Percentiles rank a stretch among this genome's conserved stretches.
Evolutionary conservation across 2,888 invertebrate genomes (phyloP).

Genomic region (Ornithoptera alexandrae): DNA sequence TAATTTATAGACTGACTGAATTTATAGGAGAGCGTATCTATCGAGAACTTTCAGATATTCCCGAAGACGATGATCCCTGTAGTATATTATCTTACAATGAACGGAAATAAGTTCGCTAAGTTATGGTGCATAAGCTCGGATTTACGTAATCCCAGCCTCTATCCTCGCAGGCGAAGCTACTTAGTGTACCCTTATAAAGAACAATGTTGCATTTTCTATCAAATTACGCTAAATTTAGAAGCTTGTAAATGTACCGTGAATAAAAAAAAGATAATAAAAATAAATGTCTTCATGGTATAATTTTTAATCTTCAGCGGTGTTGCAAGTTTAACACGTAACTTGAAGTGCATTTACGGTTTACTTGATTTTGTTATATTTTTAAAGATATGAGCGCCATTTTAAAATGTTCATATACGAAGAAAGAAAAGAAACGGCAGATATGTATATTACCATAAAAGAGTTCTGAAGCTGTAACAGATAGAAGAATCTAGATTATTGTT

Average conservation of each 20-base stretch:
- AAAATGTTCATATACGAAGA: too few species aligned
- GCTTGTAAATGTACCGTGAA: conserved; percentile 24
- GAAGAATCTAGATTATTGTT: too few species aligned
- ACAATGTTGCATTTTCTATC: conserved; percentile 34
- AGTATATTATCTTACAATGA: conserved; percentile 27
- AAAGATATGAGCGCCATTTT: too few species aligned
- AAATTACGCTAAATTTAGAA: conserved; percentile 33
- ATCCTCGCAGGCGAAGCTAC: conserved; percentile 13
- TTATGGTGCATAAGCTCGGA: conserved; percentile 28
- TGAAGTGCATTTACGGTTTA: too few species aligned
- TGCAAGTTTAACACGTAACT: too few species aligned
- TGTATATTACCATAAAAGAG: too few species aligned
- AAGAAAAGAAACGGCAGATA: too few species aligned
- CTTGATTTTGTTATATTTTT: too few species aligned
- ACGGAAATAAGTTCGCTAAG: conserved; percentile 25
- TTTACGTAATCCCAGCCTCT: conserved; percentile 26
- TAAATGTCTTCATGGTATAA: background rate
- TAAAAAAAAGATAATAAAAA: background rate
- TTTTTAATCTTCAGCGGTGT: too few species aligned
- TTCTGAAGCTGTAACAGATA: too few species aligned
- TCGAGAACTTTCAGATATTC: conserved; percentile 11
- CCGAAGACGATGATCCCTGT: conserved; percentile 6
- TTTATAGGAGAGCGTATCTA: background rate
- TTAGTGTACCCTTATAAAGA: conserved; percentile 27
- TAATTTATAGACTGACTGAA: background rate